These are phyloP conservation scores for Cephonodes hylas DNA, from an alignment of 2,888 invertebrate genomes.

Conservation along the genomic window DNA sequence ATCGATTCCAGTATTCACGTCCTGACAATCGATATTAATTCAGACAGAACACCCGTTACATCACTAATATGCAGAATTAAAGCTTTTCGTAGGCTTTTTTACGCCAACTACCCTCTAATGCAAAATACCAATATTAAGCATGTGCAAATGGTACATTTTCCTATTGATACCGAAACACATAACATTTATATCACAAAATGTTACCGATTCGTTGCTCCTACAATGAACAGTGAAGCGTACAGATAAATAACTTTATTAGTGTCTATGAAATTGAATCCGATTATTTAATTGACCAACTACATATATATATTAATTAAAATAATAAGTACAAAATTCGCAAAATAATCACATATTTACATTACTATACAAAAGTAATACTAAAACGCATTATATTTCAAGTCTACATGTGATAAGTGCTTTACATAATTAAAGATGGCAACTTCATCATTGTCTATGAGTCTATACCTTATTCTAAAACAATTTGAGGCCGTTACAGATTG, in stretches of 20 bases:
- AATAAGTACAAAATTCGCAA: conserved; percentile 18
- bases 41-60: background rate
- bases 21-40: too few species aligned
- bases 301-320: background rate
- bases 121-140: background rate
- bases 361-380: conserved; percentile 69
- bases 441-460: conserved; percentile 7
- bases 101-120: conserved; percentile 8
- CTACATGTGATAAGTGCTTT: conserved; percentile 17
- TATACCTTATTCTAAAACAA: conserved; percentile 1
- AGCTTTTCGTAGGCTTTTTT: conserved; percentile 23
- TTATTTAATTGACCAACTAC: conserved; percentile 20
- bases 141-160: background rate
- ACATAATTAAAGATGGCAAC: conserved; percentile 55
- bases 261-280: conserved; percentile 1
- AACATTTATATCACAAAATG: conserved; percentile 17
- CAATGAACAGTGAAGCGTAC: conserved; percentile 13
- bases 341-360: conserved; percentile 34
- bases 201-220: conserved; percentile 17
- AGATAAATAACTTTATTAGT: background rate
- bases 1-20: too few species aligned
- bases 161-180: conserved; percentile 2
- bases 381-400: conserved; percentile 71
- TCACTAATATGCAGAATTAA: conserved; percentile 16
- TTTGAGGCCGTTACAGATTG: background rate